phyloP scores from a whole-genome alignment of 1,140 invertebrate species.

The Ladona fulva region DNA sequence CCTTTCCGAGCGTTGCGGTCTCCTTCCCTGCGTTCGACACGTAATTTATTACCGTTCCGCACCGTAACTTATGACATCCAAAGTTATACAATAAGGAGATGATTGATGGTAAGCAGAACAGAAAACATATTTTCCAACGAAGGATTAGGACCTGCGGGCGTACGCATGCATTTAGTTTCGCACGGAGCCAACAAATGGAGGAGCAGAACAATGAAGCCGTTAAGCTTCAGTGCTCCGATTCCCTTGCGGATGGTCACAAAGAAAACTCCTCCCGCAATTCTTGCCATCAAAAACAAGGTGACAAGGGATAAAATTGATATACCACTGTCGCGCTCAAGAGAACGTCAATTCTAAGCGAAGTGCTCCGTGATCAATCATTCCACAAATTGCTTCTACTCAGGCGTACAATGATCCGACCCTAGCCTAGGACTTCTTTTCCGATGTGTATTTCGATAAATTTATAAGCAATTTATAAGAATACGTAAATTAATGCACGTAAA shows the following conservation, averaged over 20 bases:
- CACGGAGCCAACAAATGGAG: not conserved
- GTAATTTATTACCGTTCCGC: not conserved
- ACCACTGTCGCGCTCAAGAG: not conserved
- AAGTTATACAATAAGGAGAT: not conserved
- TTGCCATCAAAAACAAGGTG: not conserved
- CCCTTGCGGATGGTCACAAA: not conserved
- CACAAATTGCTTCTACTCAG: too few relatives aligned
- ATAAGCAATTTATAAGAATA: too few relatives aligned
- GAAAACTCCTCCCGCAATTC: not conserved
- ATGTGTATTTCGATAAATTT: too few relatives aligned
- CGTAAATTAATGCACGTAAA: too few relatives aligned
- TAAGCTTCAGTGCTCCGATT: not conserved
- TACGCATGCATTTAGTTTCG: not conserved
- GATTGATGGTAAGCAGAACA: not conserved
- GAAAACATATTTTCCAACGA: not conserved
- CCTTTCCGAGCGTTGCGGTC: too few relatives aligned
- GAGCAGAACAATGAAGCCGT: not conserved
- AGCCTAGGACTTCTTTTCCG: too few relatives aligned
- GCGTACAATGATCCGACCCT: too few relatives aligned
- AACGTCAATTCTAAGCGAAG: too few relatives aligned
- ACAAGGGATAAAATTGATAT: conserved; percentile 1
- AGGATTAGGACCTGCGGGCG: not conserved
- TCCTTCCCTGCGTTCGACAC: not conserved
- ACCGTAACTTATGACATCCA: not conserved
- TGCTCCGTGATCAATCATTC: too few relatives aligned